Conservation (phyloP, 2,888 invertebrate species). For the Aricia artaxerxes region DNA sequence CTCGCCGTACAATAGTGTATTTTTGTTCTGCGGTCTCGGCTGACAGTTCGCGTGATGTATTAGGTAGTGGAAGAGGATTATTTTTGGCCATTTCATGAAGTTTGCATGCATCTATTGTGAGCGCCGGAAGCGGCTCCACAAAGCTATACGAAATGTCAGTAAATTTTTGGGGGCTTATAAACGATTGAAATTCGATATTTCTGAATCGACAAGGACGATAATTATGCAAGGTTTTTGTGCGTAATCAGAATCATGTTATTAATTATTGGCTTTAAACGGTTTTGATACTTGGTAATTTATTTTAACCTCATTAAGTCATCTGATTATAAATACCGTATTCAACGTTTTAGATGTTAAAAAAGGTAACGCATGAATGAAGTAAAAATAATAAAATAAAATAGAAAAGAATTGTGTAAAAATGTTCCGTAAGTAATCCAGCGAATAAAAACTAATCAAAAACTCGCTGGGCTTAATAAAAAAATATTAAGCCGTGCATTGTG, state of each 20-base stretch:
- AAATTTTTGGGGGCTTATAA: conserved; percentile 61
- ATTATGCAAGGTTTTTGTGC: neutral
- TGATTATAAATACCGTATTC: neutral
- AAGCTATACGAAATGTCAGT: conserved; percentile 68
- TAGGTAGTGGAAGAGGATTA: conserved; percentile 73
- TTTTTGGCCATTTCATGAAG: conserved; percentile 79
- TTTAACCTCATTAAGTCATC: neutral
- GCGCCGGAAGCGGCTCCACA: conserved; percentile 74
- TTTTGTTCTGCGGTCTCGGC: conserved; percentile 78
- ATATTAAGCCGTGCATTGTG: conserved; percentile 26
- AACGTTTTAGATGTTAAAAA: neutral
- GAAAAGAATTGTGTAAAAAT: conserved; percentile 19
- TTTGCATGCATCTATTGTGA: conserved; percentile 78
- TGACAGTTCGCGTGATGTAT: conserved; percentile 79
- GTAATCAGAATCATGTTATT: neutral
- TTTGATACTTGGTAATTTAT: neutral
- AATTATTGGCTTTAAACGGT: neutral
- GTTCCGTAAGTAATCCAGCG: neutral
- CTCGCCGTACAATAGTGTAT: conserved; percentile 72
- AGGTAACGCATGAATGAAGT: neutral
- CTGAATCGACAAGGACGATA: conserved; percentile 54
- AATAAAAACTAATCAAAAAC: conserved; percentile 29
- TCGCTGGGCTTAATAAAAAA: conserved; percentile 20
- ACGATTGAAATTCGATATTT: conserved; percentile 55
- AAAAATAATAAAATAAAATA: neutral